Evolutionary conservation across 2,888 invertebrate species (phyloP).

Genomic region (Caenorhabditis imperialis): DNA sequence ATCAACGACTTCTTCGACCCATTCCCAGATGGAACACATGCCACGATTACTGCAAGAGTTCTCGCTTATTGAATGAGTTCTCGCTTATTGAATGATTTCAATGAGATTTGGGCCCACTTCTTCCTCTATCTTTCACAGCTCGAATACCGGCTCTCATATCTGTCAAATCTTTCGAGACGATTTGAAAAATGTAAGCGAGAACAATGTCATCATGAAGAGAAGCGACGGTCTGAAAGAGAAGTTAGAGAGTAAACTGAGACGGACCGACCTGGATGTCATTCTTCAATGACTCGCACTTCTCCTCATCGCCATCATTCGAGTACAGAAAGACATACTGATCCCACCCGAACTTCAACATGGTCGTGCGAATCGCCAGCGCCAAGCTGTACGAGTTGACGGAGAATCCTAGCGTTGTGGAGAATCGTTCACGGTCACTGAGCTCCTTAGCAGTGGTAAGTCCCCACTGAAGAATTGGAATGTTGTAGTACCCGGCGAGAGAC

Average conservation of each 20-base stretch:
- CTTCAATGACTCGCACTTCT: constrained; percentile 57
- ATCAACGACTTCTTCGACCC: constrained; percentile 49
- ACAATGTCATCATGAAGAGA: constrained; percentile 27
- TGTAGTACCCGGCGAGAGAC: constrained; percentile 52
- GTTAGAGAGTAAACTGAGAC: background rate
- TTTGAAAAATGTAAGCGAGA: constrained; percentile 32
- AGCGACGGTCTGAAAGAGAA: constrained; percentile 20
- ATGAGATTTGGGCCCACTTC: constrained; percentile 16
- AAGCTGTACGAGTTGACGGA: constrained; percentile 46
- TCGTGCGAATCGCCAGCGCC: constrained; percentile 43
- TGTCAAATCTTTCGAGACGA: constrained; percentile 2
- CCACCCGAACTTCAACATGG: constrained; percentile 67
- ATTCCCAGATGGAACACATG: constrained; percentile 42
- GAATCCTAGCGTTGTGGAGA: constrained; percentile 55
- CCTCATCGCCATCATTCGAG: constrained; percentile 50
- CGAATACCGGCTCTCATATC: constrained; percentile 27
- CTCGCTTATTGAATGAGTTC: background rate
- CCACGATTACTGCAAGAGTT: constrained; percentile 44
- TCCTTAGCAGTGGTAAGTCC: constrained; percentile 47
- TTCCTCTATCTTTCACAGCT: constrained; percentile 27
- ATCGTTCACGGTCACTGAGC: constrained; percentile 42
- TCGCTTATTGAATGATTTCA: background rate
- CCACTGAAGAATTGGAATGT: constrained; percentile 58
- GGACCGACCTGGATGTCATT: constrained; percentile 48
- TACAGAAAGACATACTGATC: constrained; percentile 68